Percentiles rank a stretch among this genome's conserved stretches.
phyloP scores from a whole-genome alignment of 2,888 invertebrate genomes.

The Idaea aversata region DNA sequence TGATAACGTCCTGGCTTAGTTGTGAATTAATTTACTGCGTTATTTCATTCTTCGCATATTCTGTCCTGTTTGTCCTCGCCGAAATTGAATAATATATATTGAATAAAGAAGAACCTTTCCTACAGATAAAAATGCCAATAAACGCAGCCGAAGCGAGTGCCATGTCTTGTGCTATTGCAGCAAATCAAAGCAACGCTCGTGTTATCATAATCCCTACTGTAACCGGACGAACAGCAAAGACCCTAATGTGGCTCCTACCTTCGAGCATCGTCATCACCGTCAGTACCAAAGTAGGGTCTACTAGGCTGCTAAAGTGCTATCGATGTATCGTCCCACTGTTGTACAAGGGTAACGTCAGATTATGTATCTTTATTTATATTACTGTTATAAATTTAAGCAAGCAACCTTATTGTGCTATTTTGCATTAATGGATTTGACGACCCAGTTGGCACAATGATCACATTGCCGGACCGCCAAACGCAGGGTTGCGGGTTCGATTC shows the following conservation, averaged over 20 bases:
- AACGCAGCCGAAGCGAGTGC: slow-evolving; percentile 62
- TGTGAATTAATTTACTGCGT: too few species aligned
- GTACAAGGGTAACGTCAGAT: slow-evolving; percentile 56
- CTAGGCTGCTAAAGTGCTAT: slow-evolving; percentile 81
- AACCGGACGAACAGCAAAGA: slow-evolving; percentile 78
- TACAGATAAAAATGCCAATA: slow-evolving; percentile 50
- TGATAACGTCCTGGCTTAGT: too few species aligned
- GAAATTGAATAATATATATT: too few species aligned
- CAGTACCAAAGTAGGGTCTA: slow-evolving; percentile 76
- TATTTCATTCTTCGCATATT: too few species aligned
- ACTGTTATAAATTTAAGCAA: not conserved
- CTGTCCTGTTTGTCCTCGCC: too few species aligned
- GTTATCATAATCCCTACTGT: slow-evolving; percentile 85
- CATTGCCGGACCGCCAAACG: too few species aligned
- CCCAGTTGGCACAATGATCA: too few species aligned
- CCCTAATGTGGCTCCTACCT: slow-evolving; percentile 82
- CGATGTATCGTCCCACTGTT: slow-evolving; percentile 82
- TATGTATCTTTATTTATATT: not conserved
- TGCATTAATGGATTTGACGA: too few species aligned
- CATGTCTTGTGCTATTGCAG: slow-evolving; percentile 45
- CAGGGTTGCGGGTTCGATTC: too few species aligned
- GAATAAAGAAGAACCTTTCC: slow-evolving; percentile 1
- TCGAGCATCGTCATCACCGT: slow-evolving; percentile 84
- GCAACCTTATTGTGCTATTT: too few species aligned
- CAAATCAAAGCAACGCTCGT: slow-evolving; percentile 44